Conservation (phyloP, 2,888 invertebrate species). For the Phania funesta region DNA sequence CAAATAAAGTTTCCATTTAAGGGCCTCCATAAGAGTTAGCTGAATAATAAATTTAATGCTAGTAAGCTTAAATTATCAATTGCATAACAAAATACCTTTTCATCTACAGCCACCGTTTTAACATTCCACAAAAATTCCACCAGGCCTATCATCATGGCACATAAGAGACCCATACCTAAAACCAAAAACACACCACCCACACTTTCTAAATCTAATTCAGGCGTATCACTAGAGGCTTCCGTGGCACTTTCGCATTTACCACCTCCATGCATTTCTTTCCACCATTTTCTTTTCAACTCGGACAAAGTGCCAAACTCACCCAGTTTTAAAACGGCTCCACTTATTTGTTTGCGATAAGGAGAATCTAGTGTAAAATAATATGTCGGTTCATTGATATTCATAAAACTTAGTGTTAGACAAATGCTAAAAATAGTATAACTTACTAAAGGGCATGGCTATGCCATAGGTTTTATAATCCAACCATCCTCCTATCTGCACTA, state of each 20-base stretch:
- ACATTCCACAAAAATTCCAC: conserved; percentile 93
- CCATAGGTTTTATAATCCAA: conserved; percentile 96
- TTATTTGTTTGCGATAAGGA: conserved; percentile 89
- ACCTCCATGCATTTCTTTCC: conserved; percentile 86
- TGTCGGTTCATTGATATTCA: not conserved
- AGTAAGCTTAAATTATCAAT: not conserved
- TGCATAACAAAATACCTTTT: conserved; percentile 83
- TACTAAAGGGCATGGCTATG: conserved; percentile 94
- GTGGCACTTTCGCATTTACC: conserved; percentile 74
- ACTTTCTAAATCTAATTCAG: conserved; percentile 82
- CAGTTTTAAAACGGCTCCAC: conserved; percentile 92
- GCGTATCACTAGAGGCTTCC: conserved; percentile 73
- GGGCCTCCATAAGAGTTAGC: conserved; percentile 86
- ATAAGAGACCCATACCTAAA: conserved; percentile 86
- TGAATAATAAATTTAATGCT: conserved; percentile 75
- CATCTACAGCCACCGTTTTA: conserved; percentile 87
- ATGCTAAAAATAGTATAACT: conserved; percentile 74
- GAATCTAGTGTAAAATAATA: conserved; percentile 82
- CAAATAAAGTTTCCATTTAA: conserved; percentile 87
- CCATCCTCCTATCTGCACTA: conserved; percentile 90
- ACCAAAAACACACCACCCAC: conserved; percentile 96
- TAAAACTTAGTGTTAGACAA: not conserved
- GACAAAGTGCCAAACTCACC: conserved; percentile 93
- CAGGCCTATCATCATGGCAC: conserved; percentile 88
- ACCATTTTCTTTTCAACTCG: conserved; percentile 94